phyloP scores from a whole-genome alignment of 1,140 invertebrate species.

The Bombus impatiens region DNA sequence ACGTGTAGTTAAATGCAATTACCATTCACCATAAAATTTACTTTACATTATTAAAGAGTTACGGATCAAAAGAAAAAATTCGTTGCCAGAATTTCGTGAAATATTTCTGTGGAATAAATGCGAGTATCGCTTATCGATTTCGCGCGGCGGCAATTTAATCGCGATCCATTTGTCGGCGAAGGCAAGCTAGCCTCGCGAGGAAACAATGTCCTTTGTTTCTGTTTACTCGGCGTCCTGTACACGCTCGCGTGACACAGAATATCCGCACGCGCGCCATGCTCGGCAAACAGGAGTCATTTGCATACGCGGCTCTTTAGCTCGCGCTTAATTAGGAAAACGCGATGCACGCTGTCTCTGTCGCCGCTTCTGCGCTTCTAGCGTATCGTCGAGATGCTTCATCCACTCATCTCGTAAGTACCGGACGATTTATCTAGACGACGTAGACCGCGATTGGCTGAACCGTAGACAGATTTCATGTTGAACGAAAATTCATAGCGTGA shows the following conservation, averaged over 20 bases:
- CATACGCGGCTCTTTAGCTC: slow-evolving; percentile 61
- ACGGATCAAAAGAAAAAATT: too few relatives aligned
- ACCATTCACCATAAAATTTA: too few relatives aligned
- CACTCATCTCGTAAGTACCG: neutral
- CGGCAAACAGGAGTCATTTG: slow-evolving; percentile 66
- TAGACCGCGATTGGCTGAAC: neutral
- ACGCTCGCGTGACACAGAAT: neutral
- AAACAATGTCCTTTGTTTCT: slow-evolving; percentile 47
- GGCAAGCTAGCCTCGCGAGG: neutral
- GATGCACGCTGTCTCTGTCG: slow-evolving; percentile 33
- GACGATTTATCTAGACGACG: neutral
- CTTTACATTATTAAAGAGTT: neutral
- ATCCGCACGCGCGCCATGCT: slow-evolving; percentile 34
- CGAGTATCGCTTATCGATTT: neutral
- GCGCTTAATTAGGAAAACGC: slow-evolving; percentile 67
- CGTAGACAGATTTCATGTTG: neutral
- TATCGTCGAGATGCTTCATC: neutral
- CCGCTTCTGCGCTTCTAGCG: neutral
- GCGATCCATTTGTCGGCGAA: slow-evolving; percentile 29
- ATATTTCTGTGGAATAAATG: neutral
- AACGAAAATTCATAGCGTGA: neutral
- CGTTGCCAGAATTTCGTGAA: neutral
- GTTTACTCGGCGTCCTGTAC: slow-evolving; percentile 30
- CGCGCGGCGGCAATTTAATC: slow-evolving; percentile 15
- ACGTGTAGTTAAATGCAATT: too few relatives aligned